Base-by-base conservation (phyloP, 2,888 invertebrate species). In the Polymixis flavicincta region DNA sequence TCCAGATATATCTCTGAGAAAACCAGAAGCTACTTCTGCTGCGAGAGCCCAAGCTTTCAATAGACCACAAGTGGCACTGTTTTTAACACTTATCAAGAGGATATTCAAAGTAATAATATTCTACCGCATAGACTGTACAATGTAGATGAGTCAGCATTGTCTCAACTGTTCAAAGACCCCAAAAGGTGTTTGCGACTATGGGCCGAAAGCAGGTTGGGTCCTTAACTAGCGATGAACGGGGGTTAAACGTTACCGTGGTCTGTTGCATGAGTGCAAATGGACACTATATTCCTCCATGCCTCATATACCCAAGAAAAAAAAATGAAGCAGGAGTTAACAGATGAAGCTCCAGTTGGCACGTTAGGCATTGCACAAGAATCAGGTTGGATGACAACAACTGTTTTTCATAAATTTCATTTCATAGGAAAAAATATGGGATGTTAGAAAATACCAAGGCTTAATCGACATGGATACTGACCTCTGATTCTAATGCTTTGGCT, bases 11-110 rank as follows among this genome's bases (percentile, higher is more conserved):
- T 32, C 32, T 3, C 22, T 60, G 60, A 60, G 60, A 60, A 32
- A 60, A 60, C 60, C 67, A 42, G 67, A 67, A 67, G 67, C 55
- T 55, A 55, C n/a, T 55, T 55, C 55, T 55, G 55, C 55, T 55
- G 55, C 55, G 55, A 55, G 13, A 25, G 55, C 13, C 13, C 55
- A 54, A 55, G 55, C 55, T 55, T 55, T 55, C 55, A 55, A 25
- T 55, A 55, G 55, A 55, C 55, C 25, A 13, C 55, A 55, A 55
- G 55, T 52, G 52, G 52, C 52, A 52, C 52, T 52, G 52, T 52
- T 52, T 52, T 52, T 52, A 52, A 52, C 52, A 52, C 22, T n/a
- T 52, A 52, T 52, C 7, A 22, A 22, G n/a, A n/a, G n/a, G n/a
- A n/a, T n/a, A n/a, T n/a, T n/a, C n/a, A n/a, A n/a, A n/a, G n/a